A percentile compares a stretch with the other conserved stretches of the same genome.
Conservation (phyloP, 2,797 vertebrate species). For the Periparus ater region DNA sequence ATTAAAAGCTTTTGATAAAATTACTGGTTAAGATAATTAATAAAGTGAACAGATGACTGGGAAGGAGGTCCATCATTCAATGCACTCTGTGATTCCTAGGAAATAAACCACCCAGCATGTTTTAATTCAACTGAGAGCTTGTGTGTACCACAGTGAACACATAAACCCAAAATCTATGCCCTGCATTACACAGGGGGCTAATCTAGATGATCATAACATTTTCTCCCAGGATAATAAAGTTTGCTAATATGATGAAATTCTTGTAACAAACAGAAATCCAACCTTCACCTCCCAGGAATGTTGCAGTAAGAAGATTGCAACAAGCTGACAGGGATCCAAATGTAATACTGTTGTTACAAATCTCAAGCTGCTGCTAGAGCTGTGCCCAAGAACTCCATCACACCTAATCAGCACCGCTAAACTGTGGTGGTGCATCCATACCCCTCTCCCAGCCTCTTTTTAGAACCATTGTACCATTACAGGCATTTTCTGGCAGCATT, state of each 20-base stretch:
- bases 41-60: not conserved
- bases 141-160: not conserved
- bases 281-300: not conserved
- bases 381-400: not conserved
- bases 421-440: not conserved
- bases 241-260: not conserved
- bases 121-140: not conserved
- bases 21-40: not conserved
- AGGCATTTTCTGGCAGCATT: not conserved
- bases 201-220: not conserved
- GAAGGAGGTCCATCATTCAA: not conserved
- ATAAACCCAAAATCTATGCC: not conserved
- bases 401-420: not conserved
- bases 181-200: not conserved
- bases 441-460: not conserved
- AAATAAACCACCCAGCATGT: not conserved
- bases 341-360: not conserved
- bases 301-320: not conserved
- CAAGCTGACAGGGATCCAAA: not conserved
- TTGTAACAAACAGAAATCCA: not conserved
- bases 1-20: constrained; percentile 4
- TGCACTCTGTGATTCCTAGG: not conserved
- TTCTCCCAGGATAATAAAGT: not conserved
- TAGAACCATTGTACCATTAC: not conserved
- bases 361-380: not conserved